Evolutionary conservation across 1,140 invertebrate genomes (phyloP), one percentile per base, ranked within the genome.

Genomic region (Centruroides vittatus): DNA sequence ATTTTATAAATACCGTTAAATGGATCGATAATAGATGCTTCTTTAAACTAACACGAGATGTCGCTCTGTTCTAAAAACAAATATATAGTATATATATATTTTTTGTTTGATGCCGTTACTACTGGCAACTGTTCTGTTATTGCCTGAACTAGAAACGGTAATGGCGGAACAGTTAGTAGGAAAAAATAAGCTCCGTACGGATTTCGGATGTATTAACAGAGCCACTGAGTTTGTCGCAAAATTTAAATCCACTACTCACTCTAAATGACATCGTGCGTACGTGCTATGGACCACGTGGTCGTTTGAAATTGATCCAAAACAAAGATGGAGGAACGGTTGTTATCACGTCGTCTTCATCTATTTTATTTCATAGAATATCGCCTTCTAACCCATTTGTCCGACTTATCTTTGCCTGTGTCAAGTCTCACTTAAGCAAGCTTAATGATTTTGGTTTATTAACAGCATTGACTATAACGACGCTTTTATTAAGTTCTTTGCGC

Each of bases 301-400:
- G 36, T 5, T 41, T 60, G 5, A 63, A 63, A 50, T 8, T 60
- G 5, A 46, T 63, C 11, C 61, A 52, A 10, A 55, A 59, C 35
- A 35, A 34, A 13, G 34, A n/a, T 36, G 58, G 55, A 53, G 59
- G 59, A 7, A 23, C 50, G 9, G 54, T 23, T 11, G 57, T 34
- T 36, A 48, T 63, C 5, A 60, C 62, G 13, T 63, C 62, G 35
- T 56, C 55, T 3, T 60, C 59, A 4, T 49, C 46, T 56, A 34
- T 55, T 47, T 35, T 63, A 4, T 52, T 63, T 35, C 52, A 57
- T 3, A 46, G 10, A 11, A 5, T 63, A 11, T 59, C 58, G 13
- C 34, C 60, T 8, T 56, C 59, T 57, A 60, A 63, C 46, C 35
- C n/a, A 11, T 35, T 57, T 9, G 35, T 47, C 0, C 57, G 53